Evolutionary conservation across 1,140 invertebrate species (phyloP).

Genomic region (Pachypeltis micranthus): DNA sequence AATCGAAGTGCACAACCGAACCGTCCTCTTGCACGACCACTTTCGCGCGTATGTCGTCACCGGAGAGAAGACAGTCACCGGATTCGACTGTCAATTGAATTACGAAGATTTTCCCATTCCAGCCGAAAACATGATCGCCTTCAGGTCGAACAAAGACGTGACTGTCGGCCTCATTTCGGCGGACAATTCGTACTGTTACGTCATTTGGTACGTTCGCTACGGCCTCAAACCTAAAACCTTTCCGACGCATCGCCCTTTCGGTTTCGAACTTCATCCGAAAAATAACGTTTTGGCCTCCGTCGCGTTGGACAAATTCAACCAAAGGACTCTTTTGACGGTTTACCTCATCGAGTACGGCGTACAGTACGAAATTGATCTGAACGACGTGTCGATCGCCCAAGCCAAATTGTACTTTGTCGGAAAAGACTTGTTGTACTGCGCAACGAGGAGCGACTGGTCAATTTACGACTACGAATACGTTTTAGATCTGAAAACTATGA

Average conservation of each 20-base stretch:
- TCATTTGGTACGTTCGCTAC: slow-evolving; percentile 7
- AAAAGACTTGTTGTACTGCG: slow-evolving; percentile 1
- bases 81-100: neutral
- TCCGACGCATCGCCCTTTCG: slow-evolving; percentile 6
- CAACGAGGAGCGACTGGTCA: neutral
- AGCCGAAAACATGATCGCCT: slow-evolving; percentile 1
- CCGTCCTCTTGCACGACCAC: slow-evolving; percentile 1
- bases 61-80: slow-evolving; percentile 4
- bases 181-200: neutral
- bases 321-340: neutral
- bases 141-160: slow-evolving; percentile 11
- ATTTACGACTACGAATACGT: slow-evolving; percentile 7
- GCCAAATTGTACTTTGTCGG: slow-evolving; percentile 12
- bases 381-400: slow-evolving; percentile 9
- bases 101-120: slow-evolving; percentile 6
- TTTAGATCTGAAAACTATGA: slow-evolving; percentile 6
- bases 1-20: neutral
- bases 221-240: neutral
- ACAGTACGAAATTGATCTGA: slow-evolving; percentile 8
- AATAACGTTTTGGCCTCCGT: slow-evolving; percentile 7
- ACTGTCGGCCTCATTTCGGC: neutral
- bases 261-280: slow-evolving; percentile 5
- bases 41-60: slow-evolving; percentile 8
- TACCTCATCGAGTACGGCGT: slow-evolving; percentile 5
- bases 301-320: slow-evolving; percentile 11